Evolutionary conservation across 2,888 invertebrate species (phyloP).

Genomic region (Sceliomorpha sp.): DNA sequence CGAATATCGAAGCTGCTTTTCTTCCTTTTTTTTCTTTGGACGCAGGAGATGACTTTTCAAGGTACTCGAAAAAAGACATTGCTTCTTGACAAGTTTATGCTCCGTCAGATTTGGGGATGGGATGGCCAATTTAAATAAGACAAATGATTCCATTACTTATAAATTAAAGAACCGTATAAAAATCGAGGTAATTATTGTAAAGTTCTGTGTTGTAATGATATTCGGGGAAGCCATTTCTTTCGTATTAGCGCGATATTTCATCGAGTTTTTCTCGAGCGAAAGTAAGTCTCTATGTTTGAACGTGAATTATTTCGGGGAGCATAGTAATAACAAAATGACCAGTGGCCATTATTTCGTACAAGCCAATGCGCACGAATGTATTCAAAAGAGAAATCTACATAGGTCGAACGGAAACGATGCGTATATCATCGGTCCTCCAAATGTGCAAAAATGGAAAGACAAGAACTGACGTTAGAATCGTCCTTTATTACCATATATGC

Average conservation of each 20-base stretch:
- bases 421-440: slow-evolving; percentile 28
- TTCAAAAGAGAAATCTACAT: slow-evolving; percentile 15
- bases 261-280: too few species aligned
- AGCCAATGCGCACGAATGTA: slow-evolving; percentile 32
- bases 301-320: not conserved
- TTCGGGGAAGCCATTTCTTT: too few species aligned
- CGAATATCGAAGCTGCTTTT: slow-evolving; percentile 24
- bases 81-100: too few species aligned
- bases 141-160: too few species aligned
- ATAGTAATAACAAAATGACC: slow-evolving; percentile 55
- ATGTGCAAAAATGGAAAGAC: slow-evolving; percentile 26
- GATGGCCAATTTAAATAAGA: too few species aligned
- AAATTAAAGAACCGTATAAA: too few species aligned
- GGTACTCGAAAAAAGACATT: slow-evolving; percentile 31
- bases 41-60: slow-evolving; percentile 29
- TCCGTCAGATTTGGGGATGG: too few species aligned
- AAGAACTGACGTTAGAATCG: slow-evolving; percentile 10
- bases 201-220: too few species aligned
- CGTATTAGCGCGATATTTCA: too few species aligned
- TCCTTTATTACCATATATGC: slow-evolving; percentile 23
- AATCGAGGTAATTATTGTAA: too few species aligned
- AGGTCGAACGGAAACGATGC: slow-evolving; percentile 13
- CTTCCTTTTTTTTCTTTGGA: slow-evolving; percentile 33
- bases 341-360: slow-evolving; percentile 34
- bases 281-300: too few species aligned